Base-by-base conservation (phyloP, 2,113 vertebrate species). In the Orthonyx spaldingii region DNA sequence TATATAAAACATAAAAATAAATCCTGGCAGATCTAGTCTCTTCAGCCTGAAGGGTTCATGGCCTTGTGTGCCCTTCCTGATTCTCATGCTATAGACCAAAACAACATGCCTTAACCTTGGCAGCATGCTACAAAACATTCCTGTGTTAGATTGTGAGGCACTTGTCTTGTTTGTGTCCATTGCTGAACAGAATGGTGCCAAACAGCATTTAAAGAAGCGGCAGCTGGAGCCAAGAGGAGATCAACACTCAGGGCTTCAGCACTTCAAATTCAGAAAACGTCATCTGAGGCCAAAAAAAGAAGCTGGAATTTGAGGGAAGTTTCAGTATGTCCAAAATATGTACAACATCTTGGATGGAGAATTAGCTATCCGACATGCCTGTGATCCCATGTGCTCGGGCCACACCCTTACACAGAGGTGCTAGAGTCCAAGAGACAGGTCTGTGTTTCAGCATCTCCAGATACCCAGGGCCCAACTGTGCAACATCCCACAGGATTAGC, bases 31-130 rank as follows among this genome's bases (percentile, higher is more conserved):
- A 80, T 72, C 28, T 80, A 39, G 9, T 70, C 90, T 88, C 85
- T 93, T 86, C 75, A 77, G 53, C 66, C 75, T 77, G 16, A n/a
- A 96, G 88, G 49, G 78, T 83, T 90, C 66, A 53, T 33, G 42
- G 82, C 66, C 90, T 90, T 65, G 7, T 20, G 16, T 46, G 42
- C 63, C 47, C 79, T 90, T 94, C 87, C 49, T 70, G 28, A 76
- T 91, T 93, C 71, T 92, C 71, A 77, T 90, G 71, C 79, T 95
- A 92, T 88, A 93, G 63, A 95, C 47, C 46, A 93, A 92, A 94
- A 92, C 56, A 93, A 74, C 75, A 84, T 77, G 82, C 42, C 49
- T 77, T 50, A 91, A 71, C 46, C 59, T 90, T 93, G 79, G 76
- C 86, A 97, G 80, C 10, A 26, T 28, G 46, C 32, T 92, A 35